Evolutionary conservation across 2,113 vertebrate species (phyloP).

Genomic region (Podarcis raffonei): DNA sequence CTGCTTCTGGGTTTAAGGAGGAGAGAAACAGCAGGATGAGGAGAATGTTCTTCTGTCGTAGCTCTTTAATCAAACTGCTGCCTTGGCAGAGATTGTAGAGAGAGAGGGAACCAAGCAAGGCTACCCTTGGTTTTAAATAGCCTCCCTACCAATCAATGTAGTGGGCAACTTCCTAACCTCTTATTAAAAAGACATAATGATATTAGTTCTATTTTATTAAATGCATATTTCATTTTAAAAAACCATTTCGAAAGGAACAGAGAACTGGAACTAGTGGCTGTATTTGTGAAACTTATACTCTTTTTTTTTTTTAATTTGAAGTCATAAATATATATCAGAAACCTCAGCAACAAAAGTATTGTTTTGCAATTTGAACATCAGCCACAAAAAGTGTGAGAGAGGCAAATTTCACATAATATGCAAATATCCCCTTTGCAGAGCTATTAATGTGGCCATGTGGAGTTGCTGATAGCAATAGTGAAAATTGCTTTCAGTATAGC

Average conservation of each 20-base stretch:
- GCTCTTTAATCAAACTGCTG: neutral
- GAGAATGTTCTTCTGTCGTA: neutral
- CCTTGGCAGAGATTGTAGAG: neutral
- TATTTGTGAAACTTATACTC: neutral
- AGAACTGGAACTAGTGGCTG: neutral
- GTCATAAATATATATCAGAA: neutral
- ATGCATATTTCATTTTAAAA: slow-evolving; percentile 19
- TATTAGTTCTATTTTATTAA: neutral
- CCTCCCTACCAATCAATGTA: neutral
- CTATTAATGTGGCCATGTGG: neutral
- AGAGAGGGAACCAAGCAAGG: neutral
- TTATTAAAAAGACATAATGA: neutral
- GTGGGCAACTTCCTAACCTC: neutral
- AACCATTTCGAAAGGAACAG: neutral
- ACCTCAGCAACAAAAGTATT: slow-evolving; percentile 30
- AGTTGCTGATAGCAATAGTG: slow-evolving; percentile 18
- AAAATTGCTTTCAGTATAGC: slow-evolving; percentile 27
- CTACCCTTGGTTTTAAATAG: slow-evolving; percentile 22
- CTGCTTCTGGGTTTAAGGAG: too few relatives aligned
- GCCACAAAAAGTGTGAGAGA: neutral
- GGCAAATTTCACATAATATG: neutral
- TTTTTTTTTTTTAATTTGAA: slow-evolving; percentile 35
- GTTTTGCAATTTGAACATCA: slow-evolving; percentile 1
- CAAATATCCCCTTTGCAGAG: neutral
- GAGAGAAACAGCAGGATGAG: too few relatives aligned